Percentiles rank a stretch among this genome's conserved stretches.
These are phyloP conservation scores for Plebejus melissa DNA, from an alignment of 2,888 invertebrate genomes.

Conservation along the genomic window DNA sequence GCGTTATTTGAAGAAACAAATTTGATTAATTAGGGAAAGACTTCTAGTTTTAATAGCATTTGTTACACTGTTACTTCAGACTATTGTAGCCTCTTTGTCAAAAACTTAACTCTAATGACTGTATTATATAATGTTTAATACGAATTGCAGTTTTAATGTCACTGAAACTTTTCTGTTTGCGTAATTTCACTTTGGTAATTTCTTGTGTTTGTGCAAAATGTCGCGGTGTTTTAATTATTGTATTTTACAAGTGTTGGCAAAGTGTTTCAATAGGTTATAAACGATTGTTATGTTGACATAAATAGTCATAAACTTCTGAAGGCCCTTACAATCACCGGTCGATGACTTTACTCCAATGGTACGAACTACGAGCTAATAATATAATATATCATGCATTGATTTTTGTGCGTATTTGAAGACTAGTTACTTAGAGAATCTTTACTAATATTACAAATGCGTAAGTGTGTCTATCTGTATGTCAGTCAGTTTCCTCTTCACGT, in stretches of 20 bases:
- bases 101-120: background rate
- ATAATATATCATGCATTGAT: background rate
- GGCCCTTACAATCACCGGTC: constrained; percentile 11
- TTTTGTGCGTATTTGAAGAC: background rate
- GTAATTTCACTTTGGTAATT: background rate
- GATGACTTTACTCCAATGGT: background rate
- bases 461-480: too few species aligned
- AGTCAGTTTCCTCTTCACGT: too few species aligned
- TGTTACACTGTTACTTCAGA: background rate
- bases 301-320: constrained; percentile 7
- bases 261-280: constrained; percentile 8
- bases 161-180: background rate
- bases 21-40: background rate
- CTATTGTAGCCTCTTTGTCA: background rate
- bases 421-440: background rate
- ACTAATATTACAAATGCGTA: too few species aligned
- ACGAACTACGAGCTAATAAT: background rate
- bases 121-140: background rate
- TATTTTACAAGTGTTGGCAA: constrained; percentile 1
- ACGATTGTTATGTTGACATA: constrained; percentile 6
- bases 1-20: too few species aligned
- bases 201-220: background rate
- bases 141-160: background rate
- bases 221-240: constrained; percentile 2
- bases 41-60: background rate